Percentiles rank a stretch among this genome's conserved stretches.
Evolutionary conservation across 2,888 invertebrate genomes (phyloP).

Genomic region (Chymomyza amoena): DNA sequence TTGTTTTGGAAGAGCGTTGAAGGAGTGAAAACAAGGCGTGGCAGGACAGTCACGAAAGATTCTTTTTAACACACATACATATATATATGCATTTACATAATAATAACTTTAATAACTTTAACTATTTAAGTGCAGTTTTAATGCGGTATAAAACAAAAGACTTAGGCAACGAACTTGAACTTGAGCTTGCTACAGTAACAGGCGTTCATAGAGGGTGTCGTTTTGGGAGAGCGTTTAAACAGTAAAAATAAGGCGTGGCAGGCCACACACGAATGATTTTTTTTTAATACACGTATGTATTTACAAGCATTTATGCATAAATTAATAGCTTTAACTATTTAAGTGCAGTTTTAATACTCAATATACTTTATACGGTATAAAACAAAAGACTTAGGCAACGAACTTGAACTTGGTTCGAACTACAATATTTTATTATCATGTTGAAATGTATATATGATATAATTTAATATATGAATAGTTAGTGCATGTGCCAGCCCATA

Average conservation of each 20-base stretch:
- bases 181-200: background rate
- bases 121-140: too few relatives aligned
- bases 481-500: too few relatives aligned
- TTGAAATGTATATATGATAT: too few relatives aligned
- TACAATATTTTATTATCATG: background rate
- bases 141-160: slow-evolving; percentile 35
- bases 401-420: slow-evolving; percentile 31
- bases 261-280: background rate
- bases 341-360: too few relatives aligned
- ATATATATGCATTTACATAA: background rate
- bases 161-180: slow-evolving; percentile 47
- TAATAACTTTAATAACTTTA: too few relatives aligned
- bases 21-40: background rate
- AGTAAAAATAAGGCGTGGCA: background rate
- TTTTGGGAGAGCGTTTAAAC: background rate
- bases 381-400: slow-evolving; percentile 49
- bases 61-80: background rate
- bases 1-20: background rate
- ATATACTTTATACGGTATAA: too few relatives aligned
- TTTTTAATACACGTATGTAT: background rate
- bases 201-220: background rate
- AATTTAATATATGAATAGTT: too few relatives aligned
- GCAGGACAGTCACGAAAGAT: background rate
- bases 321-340: too few relatives aligned
- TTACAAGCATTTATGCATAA: background rate